Evolutionary conservation across 2,113 vertebrate genomes (phyloP).

Genomic region (Vulpes lagopus): DNA sequence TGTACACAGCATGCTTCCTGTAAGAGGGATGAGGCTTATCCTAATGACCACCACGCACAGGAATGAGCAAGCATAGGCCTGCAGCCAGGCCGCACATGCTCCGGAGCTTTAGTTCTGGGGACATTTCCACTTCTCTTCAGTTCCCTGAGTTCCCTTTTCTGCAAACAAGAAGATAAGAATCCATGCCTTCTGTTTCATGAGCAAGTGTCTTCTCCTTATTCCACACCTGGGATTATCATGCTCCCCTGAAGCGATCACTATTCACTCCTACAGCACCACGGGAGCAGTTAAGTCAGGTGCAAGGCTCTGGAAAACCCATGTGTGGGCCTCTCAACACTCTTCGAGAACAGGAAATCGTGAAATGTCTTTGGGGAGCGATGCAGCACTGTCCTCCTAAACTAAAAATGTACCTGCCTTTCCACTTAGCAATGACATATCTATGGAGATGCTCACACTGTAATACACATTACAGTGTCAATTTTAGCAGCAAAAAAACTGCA

Average conservation of each 20-base stretch:
- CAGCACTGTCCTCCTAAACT: neutral
- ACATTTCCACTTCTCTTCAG: neutral
- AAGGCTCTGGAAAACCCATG: neutral
- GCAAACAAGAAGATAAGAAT: neutral
- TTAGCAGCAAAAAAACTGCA: neutral
- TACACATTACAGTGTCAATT: neutral
- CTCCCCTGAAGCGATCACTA: neutral
- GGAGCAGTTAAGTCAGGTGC: neutral
- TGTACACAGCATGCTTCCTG: neutral
- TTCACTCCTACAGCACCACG: neutral
- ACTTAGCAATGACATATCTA: constrained; percentile 24
- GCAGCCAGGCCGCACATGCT: fast-evolving
- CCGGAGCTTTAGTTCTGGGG: neutral
- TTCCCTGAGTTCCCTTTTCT: neutral
- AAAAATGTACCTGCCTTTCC: neutral
- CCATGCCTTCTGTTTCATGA: neutral
- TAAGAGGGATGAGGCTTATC: neutral
- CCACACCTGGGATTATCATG: neutral
- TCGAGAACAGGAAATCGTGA: neutral
- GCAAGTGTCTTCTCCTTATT: neutral
- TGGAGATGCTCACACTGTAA: neutral
- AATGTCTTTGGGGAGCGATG: neutral
- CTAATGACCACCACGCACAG: neutral
- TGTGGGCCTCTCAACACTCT: neutral
- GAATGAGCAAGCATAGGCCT: neutral